phyloP scores from a whole-genome alignment of 2,113 vertebrate species.

The Periophthalmodon schlosseri region DNA sequence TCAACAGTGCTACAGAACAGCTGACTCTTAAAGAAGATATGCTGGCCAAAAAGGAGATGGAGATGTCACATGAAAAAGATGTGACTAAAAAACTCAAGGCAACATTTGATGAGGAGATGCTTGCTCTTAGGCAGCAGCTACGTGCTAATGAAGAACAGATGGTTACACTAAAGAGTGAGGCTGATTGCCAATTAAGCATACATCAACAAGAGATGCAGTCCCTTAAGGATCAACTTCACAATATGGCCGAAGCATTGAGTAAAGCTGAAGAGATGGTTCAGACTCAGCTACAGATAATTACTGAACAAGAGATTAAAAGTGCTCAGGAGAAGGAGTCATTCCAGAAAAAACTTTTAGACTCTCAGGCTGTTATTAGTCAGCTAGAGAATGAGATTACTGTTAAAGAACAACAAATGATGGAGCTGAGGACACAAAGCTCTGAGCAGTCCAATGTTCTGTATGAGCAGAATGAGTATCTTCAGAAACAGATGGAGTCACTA shows the following conservation, averaged over 20 bases:
- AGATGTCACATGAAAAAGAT: conserved; percentile 41
- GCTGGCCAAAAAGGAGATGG: conserved; percentile 39
- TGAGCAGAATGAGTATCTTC: conserved; percentile 70
- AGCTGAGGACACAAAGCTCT: conserved; percentile 8
- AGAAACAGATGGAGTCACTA: conserved; percentile 69
- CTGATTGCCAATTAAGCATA: conserved; percentile 19
- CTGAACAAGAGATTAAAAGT: conserved; percentile 40
- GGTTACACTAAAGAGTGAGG: conserved; percentile 59
- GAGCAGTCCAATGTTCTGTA: not conserved
- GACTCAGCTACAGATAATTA: not conserved
- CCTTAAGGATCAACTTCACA: conserved; percentile 67
- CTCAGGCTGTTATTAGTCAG: conserved; percentile 26
- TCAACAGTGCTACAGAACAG: conserved; percentile 34
- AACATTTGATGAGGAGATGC: conserved; percentile 34
- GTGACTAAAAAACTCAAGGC: conserved; percentile 6
- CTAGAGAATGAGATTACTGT: conserved; percentile 28
- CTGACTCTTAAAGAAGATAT: conserved; percentile 53
- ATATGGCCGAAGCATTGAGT: conserved; percentile 38
- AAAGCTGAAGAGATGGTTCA: conserved; percentile 41
- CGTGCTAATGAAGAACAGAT: conserved; percentile 72
- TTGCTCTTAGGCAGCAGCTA: conserved; percentile 68
- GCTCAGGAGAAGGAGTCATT: conserved; percentile 62
- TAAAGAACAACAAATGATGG: conserved; percentile 33
- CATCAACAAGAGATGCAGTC: conserved; percentile 53
- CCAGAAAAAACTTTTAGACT: conserved; percentile 24